These are phyloP conservation scores for Echinarachnius parma DNA, from an alignment of 53 echinoderm and acorn worm genomes.

Conservation along the genomic window DNA sequence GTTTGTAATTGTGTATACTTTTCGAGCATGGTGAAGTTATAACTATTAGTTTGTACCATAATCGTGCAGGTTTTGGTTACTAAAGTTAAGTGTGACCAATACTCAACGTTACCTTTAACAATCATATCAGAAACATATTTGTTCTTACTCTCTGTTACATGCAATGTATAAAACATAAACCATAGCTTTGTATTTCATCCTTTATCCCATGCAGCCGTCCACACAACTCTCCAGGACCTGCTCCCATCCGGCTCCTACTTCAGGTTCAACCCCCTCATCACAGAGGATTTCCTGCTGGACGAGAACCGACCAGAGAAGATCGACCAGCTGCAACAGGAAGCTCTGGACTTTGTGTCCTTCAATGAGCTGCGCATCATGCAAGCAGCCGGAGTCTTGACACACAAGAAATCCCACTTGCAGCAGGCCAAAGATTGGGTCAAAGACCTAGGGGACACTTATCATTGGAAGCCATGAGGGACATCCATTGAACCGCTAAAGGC, in stretches of 20 bases:
- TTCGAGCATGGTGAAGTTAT: too few species aligned
- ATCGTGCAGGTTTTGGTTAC: too few species aligned
- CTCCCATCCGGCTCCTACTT: slow-evolving; percentile 81
- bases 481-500: too few species aligned
- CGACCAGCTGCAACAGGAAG: slow-evolving; percentile 78
- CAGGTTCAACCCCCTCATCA: slow-evolving; percentile 81
- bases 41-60: too few species aligned
- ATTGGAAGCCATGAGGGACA: background rate
- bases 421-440: slow-evolving; percentile 69
- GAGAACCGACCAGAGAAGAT: slow-evolving; percentile 86
- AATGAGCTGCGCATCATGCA: slow-evolving; percentile 79
- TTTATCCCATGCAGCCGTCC: slow-evolving; percentile 62
- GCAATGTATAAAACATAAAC: too few species aligned
- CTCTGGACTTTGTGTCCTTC: slow-evolving; percentile 64
- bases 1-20: too few species aligned
- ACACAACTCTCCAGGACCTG: slow-evolving; percentile 84
- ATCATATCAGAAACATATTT: too few species aligned
- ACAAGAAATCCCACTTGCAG: slow-evolving; percentile 68
- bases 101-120: too few species aligned
- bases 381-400: slow-evolving; percentile 62
- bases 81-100: too few species aligned
- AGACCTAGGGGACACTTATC: slow-evolving; percentile 49
- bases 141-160: too few species aligned
- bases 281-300: slow-evolving; percentile 87
- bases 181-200: background rate